Evolutionary conservation across 2,113 vertebrate genomes (phyloP).

Genomic region (Odontophorus gujanensis): DNA sequence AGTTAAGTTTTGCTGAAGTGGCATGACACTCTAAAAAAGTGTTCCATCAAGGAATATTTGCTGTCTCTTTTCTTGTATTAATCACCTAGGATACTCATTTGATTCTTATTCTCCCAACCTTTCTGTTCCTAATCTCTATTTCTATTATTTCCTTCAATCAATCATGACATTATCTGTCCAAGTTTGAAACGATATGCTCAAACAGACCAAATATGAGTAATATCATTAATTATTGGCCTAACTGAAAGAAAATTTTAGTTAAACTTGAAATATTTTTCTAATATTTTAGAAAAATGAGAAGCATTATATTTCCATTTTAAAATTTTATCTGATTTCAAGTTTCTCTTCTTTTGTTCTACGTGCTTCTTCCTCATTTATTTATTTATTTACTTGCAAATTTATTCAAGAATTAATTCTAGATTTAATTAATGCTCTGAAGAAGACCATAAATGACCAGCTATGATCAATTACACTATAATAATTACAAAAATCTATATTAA

Average conservation of each 20-base stretch:
- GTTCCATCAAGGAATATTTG: neutral
- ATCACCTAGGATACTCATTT: neutral
- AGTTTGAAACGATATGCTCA: neutral
- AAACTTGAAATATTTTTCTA: neutral
- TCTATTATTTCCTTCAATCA: neutral
- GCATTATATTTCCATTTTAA: no score
- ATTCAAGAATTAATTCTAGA: neutral
- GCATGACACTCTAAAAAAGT: neutral
- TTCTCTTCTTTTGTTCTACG: neutral
- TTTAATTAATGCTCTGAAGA: neutral
- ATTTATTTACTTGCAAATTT: neutral
- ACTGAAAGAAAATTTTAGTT: neutral
- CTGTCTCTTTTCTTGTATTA: neutral
- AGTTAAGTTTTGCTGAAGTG: neutral
- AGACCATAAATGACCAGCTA: no score
- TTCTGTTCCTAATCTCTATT: neutral
- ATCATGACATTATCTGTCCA: neutral
- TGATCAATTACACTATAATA: neutral
- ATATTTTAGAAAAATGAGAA: neutral
- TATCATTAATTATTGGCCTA: no score
- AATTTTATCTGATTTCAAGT: neutral
- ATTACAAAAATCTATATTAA: neutral
- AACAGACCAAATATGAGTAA: neutral
- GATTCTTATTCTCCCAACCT: neutral
- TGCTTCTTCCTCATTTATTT: neutral